Evolutionary conservation across 2,113 vertebrate genomes (phyloP).

Genomic region (Egretta garzetta): DNA sequence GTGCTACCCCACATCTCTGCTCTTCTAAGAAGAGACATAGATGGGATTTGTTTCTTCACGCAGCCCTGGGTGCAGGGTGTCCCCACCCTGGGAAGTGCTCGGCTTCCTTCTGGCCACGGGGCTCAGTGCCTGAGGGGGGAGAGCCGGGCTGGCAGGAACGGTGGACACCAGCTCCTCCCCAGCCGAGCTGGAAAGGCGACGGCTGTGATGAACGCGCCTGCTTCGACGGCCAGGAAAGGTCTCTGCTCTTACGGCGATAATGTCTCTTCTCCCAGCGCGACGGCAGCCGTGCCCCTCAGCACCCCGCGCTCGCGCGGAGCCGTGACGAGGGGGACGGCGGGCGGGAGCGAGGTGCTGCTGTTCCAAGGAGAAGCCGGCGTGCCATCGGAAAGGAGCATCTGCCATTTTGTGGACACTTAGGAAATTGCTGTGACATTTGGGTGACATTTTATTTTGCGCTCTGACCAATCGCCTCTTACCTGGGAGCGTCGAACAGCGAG

Average conservation of each 20-base stretch:
- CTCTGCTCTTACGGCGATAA: neutral
- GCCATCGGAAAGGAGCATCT: neutral
- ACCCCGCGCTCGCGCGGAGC: fast-evolving
- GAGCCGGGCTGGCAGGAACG: neutral
- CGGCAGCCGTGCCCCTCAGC: neutral
- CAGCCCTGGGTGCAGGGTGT: neutral
- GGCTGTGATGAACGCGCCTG: neutral
- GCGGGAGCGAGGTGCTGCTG: neutral
- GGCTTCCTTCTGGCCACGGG: neutral
- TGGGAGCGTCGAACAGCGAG: neutral
- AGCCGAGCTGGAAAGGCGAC: neutral
- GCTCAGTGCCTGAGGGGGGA: fast-evolving
- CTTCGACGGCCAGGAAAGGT: neutral
- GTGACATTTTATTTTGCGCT: constrained; percentile 37
- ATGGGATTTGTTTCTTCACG: neutral
- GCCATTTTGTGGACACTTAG: neutral
- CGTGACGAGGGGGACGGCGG: fast-evolving
- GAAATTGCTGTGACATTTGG: constrained; percentile 39
- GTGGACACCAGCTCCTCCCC: neutral
- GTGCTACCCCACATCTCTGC: neutral
- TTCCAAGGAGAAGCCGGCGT: fast-evolving
- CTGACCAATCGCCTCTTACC: neutral
- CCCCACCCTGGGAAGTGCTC: neutral
- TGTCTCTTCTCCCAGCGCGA: fast-evolving
- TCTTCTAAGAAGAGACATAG: neutral